phyloP scores from a whole-genome alignment of 1,140 invertebrate species.

The Zaprionus ghesquierei region DNA sequence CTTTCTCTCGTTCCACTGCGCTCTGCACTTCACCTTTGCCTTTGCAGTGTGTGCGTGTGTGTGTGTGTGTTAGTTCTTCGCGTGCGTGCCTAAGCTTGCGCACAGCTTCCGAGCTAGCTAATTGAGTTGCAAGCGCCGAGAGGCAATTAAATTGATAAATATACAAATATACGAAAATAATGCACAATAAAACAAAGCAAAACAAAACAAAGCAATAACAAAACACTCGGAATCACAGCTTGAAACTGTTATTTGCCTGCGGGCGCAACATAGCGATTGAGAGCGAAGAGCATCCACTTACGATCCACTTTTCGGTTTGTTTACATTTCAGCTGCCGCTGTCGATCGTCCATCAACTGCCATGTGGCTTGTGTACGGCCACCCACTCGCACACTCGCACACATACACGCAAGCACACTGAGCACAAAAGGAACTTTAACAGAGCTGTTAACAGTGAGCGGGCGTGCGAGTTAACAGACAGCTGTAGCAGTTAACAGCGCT shows the following conservation, averaged over 20 bases:
- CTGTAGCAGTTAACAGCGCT: neutral
- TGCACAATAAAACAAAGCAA: neutral
- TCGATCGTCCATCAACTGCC: conserved; percentile 39
- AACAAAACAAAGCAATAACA: neutral
- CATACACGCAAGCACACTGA: neutral
- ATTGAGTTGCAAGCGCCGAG: conserved; percentile 31
- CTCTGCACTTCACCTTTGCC: neutral
- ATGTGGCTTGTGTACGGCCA: conserved; percentile 40
- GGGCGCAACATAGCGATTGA: conserved; percentile 11
- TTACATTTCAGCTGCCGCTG: conserved; percentile 37
- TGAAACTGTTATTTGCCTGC: conserved; percentile 11
- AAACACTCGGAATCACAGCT: conserved; percentile 44
- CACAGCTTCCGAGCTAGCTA: conserved; percentile 12
- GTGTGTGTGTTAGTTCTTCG: no score
- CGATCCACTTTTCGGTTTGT: conserved; percentile 39
- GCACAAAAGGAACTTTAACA: neutral
- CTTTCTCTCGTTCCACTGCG: neutral
- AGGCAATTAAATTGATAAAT: conserved; percentile 37
- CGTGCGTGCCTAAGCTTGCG: neutral
- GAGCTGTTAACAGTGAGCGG: neutral
- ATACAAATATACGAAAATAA: conserved; percentile 3
- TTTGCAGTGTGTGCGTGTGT: neutral
- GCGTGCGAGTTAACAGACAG: no score
- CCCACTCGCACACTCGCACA: conserved; percentile 7
- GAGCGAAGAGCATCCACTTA: conserved; percentile 31